Conservation (phyloP, 2,888 invertebrate species). For the Drosophila mimica region DNA sequence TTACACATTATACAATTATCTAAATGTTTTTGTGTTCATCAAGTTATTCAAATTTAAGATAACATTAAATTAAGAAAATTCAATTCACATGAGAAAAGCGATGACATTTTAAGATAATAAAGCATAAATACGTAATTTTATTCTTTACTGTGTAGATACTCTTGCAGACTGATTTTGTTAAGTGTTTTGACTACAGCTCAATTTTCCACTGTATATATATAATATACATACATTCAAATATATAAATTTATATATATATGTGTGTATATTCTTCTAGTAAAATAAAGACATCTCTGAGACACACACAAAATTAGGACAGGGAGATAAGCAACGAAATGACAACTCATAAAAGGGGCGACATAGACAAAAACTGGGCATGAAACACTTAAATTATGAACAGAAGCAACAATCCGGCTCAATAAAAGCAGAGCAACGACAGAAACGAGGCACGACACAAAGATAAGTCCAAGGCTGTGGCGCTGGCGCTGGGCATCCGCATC, state of each 20-base stretch:
- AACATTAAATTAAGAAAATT: not conserved
- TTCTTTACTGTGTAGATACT: not conserved
- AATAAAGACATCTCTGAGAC: slow-evolving; percentile 18
- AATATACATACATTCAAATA: not conserved
- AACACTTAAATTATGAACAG: slow-evolving; percentile 40
- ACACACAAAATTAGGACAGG: slow-evolving; percentile 15
- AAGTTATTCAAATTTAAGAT: not conserved
- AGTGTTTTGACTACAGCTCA: not conserved
- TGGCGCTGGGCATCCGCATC: slow-evolving; percentile 2
- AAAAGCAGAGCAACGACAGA: slow-evolving; percentile 30
- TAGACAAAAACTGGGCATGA: slow-evolving; percentile 27
- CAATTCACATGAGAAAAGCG: not conserved
- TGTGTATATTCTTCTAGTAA: not conserved
- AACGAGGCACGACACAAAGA: slow-evolving; percentile 33
- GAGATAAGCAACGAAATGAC: slow-evolving; percentile 33
- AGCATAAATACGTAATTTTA: not conserved
- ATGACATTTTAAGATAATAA: not conserved
- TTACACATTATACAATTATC: not conserved
- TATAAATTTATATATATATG: not conserved
- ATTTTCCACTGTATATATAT: not conserved
- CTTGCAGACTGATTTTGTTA: not conserved
- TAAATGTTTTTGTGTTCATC: slow-evolving; percentile 16
- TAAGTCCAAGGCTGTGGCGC: slow-evolving; percentile 33
- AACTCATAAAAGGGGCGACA: slow-evolving; percentile 30
- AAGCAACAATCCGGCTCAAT: slow-evolving; percentile 36